Evolutionary conservation across 1,140 invertebrate species (phyloP), one percentile per base, ranked within the genome.

Genomic region (Vollenhovia emeryi): DNA sequence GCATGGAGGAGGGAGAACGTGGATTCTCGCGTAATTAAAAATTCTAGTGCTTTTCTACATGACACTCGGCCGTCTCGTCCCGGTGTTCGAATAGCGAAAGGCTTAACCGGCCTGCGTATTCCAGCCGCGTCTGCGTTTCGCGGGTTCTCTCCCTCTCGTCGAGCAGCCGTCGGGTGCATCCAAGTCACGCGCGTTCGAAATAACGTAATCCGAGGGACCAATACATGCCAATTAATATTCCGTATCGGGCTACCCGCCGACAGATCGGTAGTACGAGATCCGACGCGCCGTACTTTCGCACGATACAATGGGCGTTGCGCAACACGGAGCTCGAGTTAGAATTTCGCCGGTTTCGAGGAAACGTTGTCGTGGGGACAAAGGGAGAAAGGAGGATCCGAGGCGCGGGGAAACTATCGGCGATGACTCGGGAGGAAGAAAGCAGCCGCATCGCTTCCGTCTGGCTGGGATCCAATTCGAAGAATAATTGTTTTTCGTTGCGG

Each of bases 161-260:
- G 27, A n/a, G n/a, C 8, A 52, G 83, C 43, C 18, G 78, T 84
- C 76, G 30, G 30, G n/a, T n/a, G 73, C 64, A 86, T 74, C 84
- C 88, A 74, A 64, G 78, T 89, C 88, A 89, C 88, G 88, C 68
- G 43, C 87, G 73, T 66, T 55, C 78, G 73, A 69, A 89, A 89
- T 88, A 89, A 89, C 88, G 87, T 89, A 89, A 88, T 89, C 66
- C 66, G 73, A 48, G 64, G 66, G 52, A 88, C 84, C 88, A 86
- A 89, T 88, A 89, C 73, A 66, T 73, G 66, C 52, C 87, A 84
- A 89, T 89, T 89, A 89, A 89, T 89, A 89, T 89, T 89, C 88
- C 76, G 73, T 84, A 89, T 89, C 87, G 84, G 76, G 73, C 73
- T 85, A 75, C 57, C 87, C 80, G 75, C 57, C 87, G 57, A 86